Evolutionary conservation across 2,113 vertebrate genomes (phyloP).

Genomic region (Callospermophilus lateralis): DNA sequence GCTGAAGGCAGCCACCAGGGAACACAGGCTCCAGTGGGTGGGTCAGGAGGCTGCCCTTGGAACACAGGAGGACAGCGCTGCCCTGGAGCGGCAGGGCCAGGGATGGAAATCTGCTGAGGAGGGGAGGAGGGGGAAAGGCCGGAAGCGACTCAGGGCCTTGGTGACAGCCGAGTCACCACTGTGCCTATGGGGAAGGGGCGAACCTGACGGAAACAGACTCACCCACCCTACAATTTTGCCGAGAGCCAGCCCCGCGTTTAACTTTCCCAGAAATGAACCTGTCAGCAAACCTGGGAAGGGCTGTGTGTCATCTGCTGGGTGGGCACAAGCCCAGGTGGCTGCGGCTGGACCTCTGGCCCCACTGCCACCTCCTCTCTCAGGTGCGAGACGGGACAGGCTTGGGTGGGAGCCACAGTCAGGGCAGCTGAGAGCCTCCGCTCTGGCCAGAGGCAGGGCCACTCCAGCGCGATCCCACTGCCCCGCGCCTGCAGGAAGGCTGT

Average conservation of each 20-base stretch:
- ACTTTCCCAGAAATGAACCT: background rate
- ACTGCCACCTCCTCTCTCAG: background rate
- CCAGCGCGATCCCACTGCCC: background rate
- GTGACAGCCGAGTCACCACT: background rate
- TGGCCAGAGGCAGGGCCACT: background rate
- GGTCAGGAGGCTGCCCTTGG: no score
- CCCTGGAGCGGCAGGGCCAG: rapidly evolving
- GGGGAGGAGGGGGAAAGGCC: background rate
- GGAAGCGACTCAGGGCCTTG: background rate
- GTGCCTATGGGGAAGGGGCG: background rate
- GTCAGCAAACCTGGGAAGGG: slow-evolving; percentile 1
- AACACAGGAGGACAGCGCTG: background rate
- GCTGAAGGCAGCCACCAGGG: background rate
- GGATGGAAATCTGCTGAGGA: background rate
- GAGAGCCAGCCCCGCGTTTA: background rate
- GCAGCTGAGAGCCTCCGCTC: rapidly evolving
- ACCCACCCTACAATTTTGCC: background rate
- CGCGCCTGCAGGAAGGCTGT: background rate
- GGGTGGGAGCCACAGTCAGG: background rate
- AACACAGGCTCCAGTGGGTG: background rate
- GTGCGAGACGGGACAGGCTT: background rate
- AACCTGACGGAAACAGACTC: background rate
- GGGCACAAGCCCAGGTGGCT: background rate
- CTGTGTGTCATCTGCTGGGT: background rate
- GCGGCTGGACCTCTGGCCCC: background rate